These are phyloP conservation scores for Acrossocheilus wenchowensis DNA, from an alignment of 2,797 vertebrate species.

Conservation along the genomic window DNA sequence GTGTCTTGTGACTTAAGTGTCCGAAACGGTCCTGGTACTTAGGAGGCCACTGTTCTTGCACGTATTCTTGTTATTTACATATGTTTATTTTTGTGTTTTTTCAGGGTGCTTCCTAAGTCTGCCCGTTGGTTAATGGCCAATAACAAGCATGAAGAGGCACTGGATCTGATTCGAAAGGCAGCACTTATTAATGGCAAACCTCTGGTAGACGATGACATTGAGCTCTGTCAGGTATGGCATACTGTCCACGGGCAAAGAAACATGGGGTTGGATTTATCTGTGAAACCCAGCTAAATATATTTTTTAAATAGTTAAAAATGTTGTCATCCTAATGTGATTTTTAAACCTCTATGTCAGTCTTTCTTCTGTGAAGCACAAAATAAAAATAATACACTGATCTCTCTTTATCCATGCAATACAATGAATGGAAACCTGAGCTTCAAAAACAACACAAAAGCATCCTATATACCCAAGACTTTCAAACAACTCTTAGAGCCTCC, in stretches of 20 bases:
- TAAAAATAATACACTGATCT: neutral
- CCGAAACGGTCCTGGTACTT: neutral
- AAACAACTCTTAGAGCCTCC: neutral
- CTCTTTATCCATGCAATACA: neutral
- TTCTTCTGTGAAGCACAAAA: neutral
- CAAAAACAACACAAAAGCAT: neutral
- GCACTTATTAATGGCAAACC: constrained; percentile 76
- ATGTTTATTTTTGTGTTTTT: constrained; percentile 24
- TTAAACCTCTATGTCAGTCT: neutral
- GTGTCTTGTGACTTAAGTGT: neutral
- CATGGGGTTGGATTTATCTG: neutral
- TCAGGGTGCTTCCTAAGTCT: constrained; percentile 84
- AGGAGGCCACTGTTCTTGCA: neutral
- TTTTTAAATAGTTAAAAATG: no score
- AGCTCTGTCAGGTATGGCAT: constrained; percentile 66
- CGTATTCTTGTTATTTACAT: neutral
- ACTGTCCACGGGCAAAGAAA: neutral
- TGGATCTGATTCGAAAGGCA: constrained; percentile 79
- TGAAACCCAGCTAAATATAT: neutral
- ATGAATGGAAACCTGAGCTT: neutral
- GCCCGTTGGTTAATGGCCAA: constrained; percentile 83
- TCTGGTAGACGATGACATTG: constrained; percentile 65
- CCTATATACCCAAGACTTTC: neutral
- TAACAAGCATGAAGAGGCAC: constrained; percentile 78
- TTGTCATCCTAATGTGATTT: neutral